Base-by-base conservation (phyloP, 2,888 invertebrate genomes). In the Aleiodes leptofemur region DNA sequence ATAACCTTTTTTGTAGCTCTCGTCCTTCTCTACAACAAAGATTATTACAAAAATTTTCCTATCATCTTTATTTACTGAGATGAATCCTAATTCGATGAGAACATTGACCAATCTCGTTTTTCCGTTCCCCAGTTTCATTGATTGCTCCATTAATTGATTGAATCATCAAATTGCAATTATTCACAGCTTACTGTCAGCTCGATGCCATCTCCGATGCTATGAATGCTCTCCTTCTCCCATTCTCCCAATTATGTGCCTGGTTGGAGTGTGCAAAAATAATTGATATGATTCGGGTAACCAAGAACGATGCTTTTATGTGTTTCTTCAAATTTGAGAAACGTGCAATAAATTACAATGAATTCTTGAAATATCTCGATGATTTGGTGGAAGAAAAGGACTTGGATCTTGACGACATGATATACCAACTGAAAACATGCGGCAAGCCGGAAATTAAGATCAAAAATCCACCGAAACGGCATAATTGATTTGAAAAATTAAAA, bases 301-400 rank as follows among this genome's bases (percentile, higher is more conserved):
- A 83, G 4, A 87, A 86, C 0, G 85, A 86, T 16, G 86, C 85
- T 2, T 86, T 86, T 29, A 51, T 86, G 4, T 81, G 81, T 43
- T 87, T 86, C 70, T 85, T 87, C 50, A 85, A 87, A 76, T 87
- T 86, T 76, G 83, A 83, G 3, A 86, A 86, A 77, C 82, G 87
- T 43, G 86, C 86, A 0, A 73, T 87, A 9, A 76, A 79, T 3
- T 86, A 80, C 57, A 79, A 84, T 0, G 83, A 87, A 59, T 86
- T 85, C 73, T 77, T 84, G 13, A 38, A 43, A 0, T 87, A 82
- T 53, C 69, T 87, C 29, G 74, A 81, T 64, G 83, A 86, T 31
- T 56, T 87, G 56, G 82, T 85, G 0, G 59, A 74, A 0, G 64
- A 74, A 0, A 84, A 82, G 61, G 77, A 79, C 9, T 68, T 87